Percentiles rank a stretch among this genome's conserved stretches.
phyloP scores from a whole-genome alignment of 35 echinoderm and acorn worm species.

The Heliocidaris tuberculata region DNA sequence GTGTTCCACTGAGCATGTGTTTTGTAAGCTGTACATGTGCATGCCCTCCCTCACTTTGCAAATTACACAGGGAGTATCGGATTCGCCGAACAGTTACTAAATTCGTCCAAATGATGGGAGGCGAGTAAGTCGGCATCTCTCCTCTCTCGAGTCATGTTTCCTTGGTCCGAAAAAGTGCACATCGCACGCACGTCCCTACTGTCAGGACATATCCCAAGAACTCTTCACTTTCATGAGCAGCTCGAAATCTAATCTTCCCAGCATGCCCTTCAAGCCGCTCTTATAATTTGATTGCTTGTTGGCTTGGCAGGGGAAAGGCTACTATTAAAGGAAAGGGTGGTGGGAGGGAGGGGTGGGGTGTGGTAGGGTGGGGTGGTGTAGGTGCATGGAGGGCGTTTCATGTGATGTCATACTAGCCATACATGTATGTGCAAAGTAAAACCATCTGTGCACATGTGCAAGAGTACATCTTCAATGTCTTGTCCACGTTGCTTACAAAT shows the following conservation, averaged over 20 bases:
- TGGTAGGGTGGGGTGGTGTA: background rate
- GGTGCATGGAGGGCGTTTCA: background rate
- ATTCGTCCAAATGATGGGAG: background rate
- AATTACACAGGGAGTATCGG: background rate
- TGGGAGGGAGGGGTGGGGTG: background rate
- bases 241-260: background rate
- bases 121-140: background rate
- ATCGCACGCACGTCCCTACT: background rate
- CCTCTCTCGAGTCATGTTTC: background rate
- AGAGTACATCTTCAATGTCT: no score
- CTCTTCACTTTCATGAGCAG: background rate
- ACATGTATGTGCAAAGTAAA: no score
- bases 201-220: background rate
- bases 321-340: background rate
- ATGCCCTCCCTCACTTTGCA: background rate
- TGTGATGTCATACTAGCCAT: no score
- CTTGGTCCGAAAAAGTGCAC: background rate
- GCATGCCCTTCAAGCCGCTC: background rate
- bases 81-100: background rate
- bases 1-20: background rate
- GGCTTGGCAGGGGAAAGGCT: background rate
- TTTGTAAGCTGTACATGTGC: slow-evolving; percentile 10
- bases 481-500: no score
- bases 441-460: no score
- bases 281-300: background rate